A percentile compares a stretch with the other conserved stretches of the same genome.
Evolutionary conservation across 2,888 invertebrate genomes (phyloP).

Genomic region (Zele albiditarsus): DNA sequence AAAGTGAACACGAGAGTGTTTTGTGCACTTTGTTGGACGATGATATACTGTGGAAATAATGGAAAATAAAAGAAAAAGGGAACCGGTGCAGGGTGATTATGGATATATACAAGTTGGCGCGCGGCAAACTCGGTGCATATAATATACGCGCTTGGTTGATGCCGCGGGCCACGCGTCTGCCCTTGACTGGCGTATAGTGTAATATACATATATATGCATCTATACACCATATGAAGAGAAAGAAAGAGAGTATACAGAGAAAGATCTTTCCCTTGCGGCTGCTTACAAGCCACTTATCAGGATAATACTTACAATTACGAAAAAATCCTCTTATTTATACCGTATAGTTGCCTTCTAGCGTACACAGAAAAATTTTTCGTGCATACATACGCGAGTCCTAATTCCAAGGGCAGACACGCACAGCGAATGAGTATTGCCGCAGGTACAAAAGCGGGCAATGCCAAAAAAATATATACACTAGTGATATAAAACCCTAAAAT

Average conservation of each 20-base stretch:
- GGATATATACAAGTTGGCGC: constrained; percentile 5
- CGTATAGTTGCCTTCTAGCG: constrained; percentile 9
- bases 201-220: constrained; percentile 3
- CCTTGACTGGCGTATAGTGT: constrained; percentile 19
- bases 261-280: constrained; percentile 37
- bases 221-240: not conserved
- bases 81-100: not conserved
- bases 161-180: constrained; percentile 46
- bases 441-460: not conserved
- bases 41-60: not conserved
- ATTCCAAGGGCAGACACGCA: constrained; percentile 30
- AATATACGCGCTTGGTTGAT: constrained; percentile 32
- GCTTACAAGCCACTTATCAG: constrained; percentile 52
- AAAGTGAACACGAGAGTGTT: not conserved
- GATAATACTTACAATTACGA: constrained; percentile 61
- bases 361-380: not conserved
- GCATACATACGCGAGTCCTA: constrained; percentile 18
- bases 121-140: constrained; percentile 35
- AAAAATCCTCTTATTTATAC: constrained; percentile 49
- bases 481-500: not conserved
- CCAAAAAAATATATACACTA: not conserved
- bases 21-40: not conserved
- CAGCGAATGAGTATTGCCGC: not conserved
- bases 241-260: constrained; percentile 10
- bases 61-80: not conserved